These are phyloP conservation scores for Alentia gelatinosa DNA, from an alignment of 2,888 invertebrate genomes.

Conservation along the genomic window DNA sequence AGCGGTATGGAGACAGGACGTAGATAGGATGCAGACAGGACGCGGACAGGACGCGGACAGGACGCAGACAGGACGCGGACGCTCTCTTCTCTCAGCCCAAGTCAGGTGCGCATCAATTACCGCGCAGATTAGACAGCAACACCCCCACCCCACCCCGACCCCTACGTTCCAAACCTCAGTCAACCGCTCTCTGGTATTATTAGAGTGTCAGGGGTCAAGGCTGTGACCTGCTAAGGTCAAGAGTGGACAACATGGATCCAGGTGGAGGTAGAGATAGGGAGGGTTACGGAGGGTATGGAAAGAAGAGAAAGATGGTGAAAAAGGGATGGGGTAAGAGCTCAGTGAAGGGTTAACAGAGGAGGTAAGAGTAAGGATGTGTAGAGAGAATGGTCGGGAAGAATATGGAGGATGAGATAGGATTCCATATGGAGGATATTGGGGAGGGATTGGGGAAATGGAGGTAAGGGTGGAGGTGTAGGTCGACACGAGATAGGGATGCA, in stretches of 20 bases:
- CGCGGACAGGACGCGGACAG: too few relatives aligned
- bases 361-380: not conserved
- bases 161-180: too few relatives aligned
- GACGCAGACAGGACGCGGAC: too few relatives aligned
- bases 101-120: too few relatives aligned
- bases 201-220: not conserved
- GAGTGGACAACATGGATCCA: not conserved
- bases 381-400: not conserved
- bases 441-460: not conserved
- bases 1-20: too few relatives aligned
- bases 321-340: not conserved
- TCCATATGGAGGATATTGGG: not conserved
- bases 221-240: not conserved
- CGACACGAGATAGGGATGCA: not conserved
- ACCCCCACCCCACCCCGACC: too few relatives aligned
- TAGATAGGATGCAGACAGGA: too few relatives aligned
- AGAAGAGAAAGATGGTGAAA: not conserved
- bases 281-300: not conserved
- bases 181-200: not conserved
- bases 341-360: not conserved
- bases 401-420: not conserved
- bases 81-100: too few relatives aligned
- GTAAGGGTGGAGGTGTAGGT: not conserved
- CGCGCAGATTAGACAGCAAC: too few relatives aligned
- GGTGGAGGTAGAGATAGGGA: not conserved